Percentiles rank a stretch among this genome's conserved stretches.
phyloP scores from a whole-genome alignment of 1,140 invertebrate species.

The Saccostrea echinata region DNA sequence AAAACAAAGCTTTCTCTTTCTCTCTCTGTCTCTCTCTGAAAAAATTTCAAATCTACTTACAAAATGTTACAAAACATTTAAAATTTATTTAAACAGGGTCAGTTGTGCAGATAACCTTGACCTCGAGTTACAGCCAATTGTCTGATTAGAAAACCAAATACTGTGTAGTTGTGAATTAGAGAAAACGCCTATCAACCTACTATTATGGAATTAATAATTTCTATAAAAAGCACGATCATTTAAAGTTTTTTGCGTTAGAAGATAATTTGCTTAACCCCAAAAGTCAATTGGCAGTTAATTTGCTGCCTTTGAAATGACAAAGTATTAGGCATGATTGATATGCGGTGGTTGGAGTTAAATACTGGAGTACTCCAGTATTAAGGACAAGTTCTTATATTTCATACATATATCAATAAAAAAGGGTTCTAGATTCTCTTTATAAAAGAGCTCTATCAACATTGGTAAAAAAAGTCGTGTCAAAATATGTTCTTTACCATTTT shows the following conservation, averaged over 20 bases:
- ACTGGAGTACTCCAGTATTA: not conserved
- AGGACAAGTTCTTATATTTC: constrained; percentile 9
- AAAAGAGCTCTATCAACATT: constrained; percentile 20
- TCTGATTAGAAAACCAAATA: not conserved
- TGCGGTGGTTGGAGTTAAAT: constrained; percentile 12
- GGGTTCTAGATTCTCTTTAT: not conserved
- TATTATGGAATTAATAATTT: not conserved
- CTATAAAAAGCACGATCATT: constrained; percentile 1
- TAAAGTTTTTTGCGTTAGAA: constrained; percentile 28
- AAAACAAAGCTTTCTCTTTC: no score
- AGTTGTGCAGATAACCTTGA: not conserved
- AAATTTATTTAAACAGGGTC: not conserved
- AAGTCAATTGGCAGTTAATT: constrained; percentile 7
- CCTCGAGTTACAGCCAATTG: not conserved
- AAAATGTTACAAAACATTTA: no score
- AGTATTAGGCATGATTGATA: constrained; percentile 17
- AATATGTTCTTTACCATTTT: constrained; percentile 6
- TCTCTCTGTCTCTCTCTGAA: no score
- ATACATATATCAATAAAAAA: constrained; percentile 25
- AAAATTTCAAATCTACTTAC: no score
- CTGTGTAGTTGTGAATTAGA: constrained; percentile 16
- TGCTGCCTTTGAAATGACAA: constrained; percentile 21
- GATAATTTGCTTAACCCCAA: constrained; percentile 31
- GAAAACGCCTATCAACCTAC: constrained; percentile 32
- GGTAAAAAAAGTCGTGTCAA: not conserved